Evolutionary conservation across 2,797 vertebrate species (phyloP).

Genomic region (Discoglossus pictus): DNA sequence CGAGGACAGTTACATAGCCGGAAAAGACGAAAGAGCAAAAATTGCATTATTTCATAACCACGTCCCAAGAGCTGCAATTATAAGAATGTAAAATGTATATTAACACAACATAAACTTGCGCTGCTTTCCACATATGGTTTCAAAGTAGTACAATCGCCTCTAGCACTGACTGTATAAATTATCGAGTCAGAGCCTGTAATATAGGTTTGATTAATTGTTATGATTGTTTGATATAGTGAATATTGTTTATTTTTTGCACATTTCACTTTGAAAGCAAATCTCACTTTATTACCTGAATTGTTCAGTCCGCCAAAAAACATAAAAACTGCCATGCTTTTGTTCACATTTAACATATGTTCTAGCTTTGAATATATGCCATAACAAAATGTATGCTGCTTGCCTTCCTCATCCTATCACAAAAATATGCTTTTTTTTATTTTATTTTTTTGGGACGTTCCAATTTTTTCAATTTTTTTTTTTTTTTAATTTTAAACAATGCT

Average conservation of each 20-base stretch:
- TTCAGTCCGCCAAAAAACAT: constrained; percentile 55
- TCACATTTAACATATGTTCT: constrained; percentile 32
- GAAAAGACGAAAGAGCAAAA: constrained; percentile 98
- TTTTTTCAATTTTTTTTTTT: constrained; percentile 48
- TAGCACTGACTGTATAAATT: constrained; percentile 27
- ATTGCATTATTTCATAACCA: constrained; percentile 93
- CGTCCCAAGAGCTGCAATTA: constrained; percentile 48
- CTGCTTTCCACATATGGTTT: constrained; percentile 61
- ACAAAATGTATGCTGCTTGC: constrained; percentile 57
- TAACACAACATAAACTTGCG: constrained; percentile 71
- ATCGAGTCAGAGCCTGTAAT: constrained; percentile 54
- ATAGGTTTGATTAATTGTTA: constrained; percentile 62
- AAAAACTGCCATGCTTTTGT: constrained; percentile 51
- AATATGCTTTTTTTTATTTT: constrained; percentile 48
- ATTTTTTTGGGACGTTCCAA: constrained; percentile 48
- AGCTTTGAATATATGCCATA: constrained; percentile 59
- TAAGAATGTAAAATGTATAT: constrained; percentile 80
- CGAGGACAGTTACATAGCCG: constrained; percentile 87
- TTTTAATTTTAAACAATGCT: constrained; percentile 65
- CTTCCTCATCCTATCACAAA: constrained; percentile 51
- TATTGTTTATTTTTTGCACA: constrained; percentile 73
- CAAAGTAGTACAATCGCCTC: constrained; percentile 13
- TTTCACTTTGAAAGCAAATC: constrained; percentile 66
- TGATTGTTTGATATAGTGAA: constrained; percentile 68
- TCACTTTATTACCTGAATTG: constrained; percentile 62